Evolutionary conservation across 2,797 vertebrate genomes (phyloP).

Genomic region (Saguinus oedipus): DNA sequence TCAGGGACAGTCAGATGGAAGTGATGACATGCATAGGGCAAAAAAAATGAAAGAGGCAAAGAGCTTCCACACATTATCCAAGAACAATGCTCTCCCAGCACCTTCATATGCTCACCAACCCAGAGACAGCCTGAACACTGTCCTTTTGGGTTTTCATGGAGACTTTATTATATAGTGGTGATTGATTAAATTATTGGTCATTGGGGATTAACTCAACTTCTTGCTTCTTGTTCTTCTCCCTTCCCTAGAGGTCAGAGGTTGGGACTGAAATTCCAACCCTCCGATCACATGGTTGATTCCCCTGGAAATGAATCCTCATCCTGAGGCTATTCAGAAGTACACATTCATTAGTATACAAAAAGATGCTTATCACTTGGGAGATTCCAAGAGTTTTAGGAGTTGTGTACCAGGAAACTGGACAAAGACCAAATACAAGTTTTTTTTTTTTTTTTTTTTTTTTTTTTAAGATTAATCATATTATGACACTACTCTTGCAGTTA

Average conservation of each 20-base stretch:
- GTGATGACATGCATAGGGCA: not conserved
- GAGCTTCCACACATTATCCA: not conserved
- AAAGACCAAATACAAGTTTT: not conserved
- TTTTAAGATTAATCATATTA: not conserved
- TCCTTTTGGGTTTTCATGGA: not conserved
- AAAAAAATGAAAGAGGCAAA: not conserved
- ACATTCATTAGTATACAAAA: not conserved
- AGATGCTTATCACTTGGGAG: not conserved
- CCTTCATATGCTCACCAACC: not conserved
- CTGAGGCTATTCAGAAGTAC: not conserved
- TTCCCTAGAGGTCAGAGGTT: not conserved
- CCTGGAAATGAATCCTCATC: not conserved
- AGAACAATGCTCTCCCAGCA: not conserved
- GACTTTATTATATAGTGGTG: not conserved
- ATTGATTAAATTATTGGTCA: not conserved
- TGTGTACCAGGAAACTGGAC: not conserved
- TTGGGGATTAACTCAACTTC: not conserved
- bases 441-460: not conserved
- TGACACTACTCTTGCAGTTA: not conserved
- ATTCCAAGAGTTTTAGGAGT: not conserved
- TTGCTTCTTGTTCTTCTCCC: not conserved
- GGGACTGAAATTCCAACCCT: not conserved
- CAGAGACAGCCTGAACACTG: not conserved
- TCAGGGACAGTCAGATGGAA: not conserved
- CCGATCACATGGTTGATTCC: not conserved